Evolutionary conservation across 2,113 vertebrate genomes (phyloP).

Genomic region (Perognathus longimembris): DNA sequence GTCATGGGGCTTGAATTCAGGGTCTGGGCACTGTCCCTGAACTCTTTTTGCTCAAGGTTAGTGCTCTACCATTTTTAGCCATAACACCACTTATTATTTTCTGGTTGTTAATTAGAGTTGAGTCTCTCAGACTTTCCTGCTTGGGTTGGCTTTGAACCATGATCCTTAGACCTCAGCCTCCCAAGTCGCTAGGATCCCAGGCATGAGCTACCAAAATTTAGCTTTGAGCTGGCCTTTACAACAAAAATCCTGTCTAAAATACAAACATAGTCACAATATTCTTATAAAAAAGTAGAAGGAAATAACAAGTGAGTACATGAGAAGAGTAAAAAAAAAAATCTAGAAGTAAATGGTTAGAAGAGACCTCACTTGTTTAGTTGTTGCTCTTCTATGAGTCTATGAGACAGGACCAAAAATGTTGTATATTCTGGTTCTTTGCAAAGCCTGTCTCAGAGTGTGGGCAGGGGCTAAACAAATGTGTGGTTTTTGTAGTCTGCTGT

Average conservation of each 20-base stretch:
- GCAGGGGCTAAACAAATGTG: fast-evolving
- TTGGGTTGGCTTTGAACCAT: no score
- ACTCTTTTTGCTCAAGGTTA: no score
- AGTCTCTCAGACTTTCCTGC: no score
- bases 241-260: background rate
- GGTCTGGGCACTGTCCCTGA: no score
- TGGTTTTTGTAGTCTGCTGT: no score
- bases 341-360: background rate
- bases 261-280: background rate
- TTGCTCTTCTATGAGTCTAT: background rate
- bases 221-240: slow-evolving; percentile 20
- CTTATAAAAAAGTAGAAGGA: background rate
- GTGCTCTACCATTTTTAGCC: no score
- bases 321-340: background rate
- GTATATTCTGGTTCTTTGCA: background rate
- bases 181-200: no score
- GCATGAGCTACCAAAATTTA: background rate
- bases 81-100: no score
- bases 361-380: background rate
- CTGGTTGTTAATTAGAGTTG: no score
- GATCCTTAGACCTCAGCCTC: no score
- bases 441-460: background rate
- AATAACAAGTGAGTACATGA: background rate
- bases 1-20: no score
- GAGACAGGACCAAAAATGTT: background rate